Evolutionary conservation across 1,140 invertebrate genomes (phyloP), one percentile per base, ranked within the genome.

Genomic region (Zophobas morio): DNA sequence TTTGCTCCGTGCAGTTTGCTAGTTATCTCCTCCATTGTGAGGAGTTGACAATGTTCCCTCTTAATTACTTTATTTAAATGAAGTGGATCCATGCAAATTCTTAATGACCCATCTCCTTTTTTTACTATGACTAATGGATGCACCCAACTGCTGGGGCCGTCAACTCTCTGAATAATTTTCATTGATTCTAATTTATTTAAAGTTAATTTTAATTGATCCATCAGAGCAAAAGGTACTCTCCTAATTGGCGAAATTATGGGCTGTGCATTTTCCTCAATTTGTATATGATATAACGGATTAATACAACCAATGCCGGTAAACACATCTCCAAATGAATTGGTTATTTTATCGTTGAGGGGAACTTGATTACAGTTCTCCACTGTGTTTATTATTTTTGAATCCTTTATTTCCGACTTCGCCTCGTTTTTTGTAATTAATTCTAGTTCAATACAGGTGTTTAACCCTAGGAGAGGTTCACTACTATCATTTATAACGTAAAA

Each of bases 191-290:
- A 74, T 73, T 79, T 75, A 6, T 81, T 70, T 56, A 87, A 79
- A 79, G 83, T 80, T 60, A 78, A 56, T 82, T 85, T 85, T 32
- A 87, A 75, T 60, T 82, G 77, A 42, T 84, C 72, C 53, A 75
- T 60, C 35, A 87, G 57, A 35, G 77, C 72, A 70, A 87, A 84
- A 40, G 86, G 86, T 35, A 87, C 60, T 78, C 81, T 85, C 42
- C 85, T 78, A 32, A 83, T 78, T 47, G 83, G 75, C 79, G 84
- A 73, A 1, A 84, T 37, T 32, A 54, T 42, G 40, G 73, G 73
- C n/a, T 57, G 42, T 57, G 54, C 49, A 53, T 75, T 34, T 54
- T 75, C 35, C 35, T 74, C 32, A 8, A 78, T 37, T 42, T 75
- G 56, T 39, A 78, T 75, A 54, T 75, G 72, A 57, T 78, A 78